Evolutionary conservation across 2,113 vertebrate species (phyloP).

Genomic region (Neofelis nebulosa): DNA sequence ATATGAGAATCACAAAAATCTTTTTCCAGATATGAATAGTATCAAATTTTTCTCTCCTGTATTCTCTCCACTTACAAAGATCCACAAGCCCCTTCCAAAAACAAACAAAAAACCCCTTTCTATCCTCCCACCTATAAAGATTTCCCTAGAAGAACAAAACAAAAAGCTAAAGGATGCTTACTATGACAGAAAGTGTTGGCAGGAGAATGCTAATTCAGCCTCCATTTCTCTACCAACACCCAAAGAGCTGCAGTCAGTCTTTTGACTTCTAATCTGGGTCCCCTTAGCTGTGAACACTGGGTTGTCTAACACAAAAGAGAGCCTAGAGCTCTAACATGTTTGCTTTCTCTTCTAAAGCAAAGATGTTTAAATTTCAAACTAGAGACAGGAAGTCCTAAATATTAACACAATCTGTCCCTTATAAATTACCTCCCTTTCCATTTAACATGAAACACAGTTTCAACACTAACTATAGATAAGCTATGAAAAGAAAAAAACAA

Average conservation of each 20-base stretch:
- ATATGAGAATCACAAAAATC: neutral
- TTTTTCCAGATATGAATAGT: neutral
- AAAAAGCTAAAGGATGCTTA: conserved; percentile 13
- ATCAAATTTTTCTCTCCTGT: neutral
- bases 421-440: conserved; percentile 23
- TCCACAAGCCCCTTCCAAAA: neutral
- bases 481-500: neutral
- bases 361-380: neutral
- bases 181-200: neutral
- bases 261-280: neutral
- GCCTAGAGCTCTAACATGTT: neutral
- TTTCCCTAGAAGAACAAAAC: neutral
- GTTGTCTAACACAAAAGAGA: neutral
- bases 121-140: neutral
- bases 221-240: neutral
- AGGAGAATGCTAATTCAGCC: neutral
- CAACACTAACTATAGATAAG: neutral
- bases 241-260: neutral
- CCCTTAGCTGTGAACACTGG: neutral
- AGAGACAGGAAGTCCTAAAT: conserved; percentile 34
- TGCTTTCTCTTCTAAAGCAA: neutral
- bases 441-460: conserved; percentile 36
- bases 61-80: neutral
- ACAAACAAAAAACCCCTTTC: neutral
- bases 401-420: conserved; percentile 26